phyloP scores from a whole-genome alignment of 2,113 vertebrate species.

The Sylvietta virens region DNA sequence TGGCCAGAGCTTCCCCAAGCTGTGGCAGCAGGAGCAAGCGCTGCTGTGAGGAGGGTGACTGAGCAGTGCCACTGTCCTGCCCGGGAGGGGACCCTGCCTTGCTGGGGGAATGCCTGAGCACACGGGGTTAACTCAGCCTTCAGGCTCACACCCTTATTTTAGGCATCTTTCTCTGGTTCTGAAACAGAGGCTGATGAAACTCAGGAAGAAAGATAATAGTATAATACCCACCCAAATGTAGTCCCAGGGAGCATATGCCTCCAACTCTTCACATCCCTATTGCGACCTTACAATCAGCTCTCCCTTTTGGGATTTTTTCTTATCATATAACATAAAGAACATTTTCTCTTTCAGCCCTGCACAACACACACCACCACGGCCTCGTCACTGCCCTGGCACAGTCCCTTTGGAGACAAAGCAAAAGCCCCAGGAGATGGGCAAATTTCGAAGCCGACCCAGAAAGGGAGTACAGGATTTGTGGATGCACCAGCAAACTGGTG shows the following conservation, averaged over 20 bases:
- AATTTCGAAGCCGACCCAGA: background rate
- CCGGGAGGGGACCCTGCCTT: fast-evolving
- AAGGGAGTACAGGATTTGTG: background rate
- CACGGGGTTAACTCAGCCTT: background rate
- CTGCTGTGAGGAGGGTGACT: background rate
- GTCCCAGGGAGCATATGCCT: background rate
- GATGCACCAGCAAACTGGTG: background rate
- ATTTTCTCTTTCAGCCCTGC: background rate
- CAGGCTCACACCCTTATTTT: background rate
- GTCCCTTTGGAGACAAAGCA: background rate
- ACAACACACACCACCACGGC: background rate
- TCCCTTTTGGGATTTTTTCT: background rate
- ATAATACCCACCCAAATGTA: background rate
- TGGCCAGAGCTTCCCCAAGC: background rate
- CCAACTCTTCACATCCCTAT: background rate
- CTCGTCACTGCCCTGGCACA: background rate
- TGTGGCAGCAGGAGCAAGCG: background rate
- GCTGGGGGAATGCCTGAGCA: fast-evolving
- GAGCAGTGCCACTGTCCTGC: fast-evolving
- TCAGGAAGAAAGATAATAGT: background rate
- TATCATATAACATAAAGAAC: background rate
- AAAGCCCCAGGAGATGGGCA: background rate
- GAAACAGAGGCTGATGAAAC: background rate
- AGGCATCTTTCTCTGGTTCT: background rate
- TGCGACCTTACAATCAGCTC: background rate